These are phyloP conservation scores for Scomber colias DNA, from an alignment of 2,113 vertebrate species.

Conservation along the genomic window DNA sequence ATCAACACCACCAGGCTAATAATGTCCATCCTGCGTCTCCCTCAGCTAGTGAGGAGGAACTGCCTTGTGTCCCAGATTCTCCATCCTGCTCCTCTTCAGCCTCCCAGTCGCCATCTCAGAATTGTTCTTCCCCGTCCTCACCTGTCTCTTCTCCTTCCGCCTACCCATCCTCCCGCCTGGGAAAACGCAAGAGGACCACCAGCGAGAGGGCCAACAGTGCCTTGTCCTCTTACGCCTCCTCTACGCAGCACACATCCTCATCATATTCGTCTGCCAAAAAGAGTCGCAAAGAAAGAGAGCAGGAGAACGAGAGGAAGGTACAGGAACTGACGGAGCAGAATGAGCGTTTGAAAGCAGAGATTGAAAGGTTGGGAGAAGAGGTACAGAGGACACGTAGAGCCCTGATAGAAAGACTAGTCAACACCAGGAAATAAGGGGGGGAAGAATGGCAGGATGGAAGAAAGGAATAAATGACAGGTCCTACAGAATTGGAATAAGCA, in stretches of 20 bases:
- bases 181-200: slow-evolving; percentile 81
- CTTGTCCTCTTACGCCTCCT: slow-evolving; percentile 71
- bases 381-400: slow-evolving; percentile 90
- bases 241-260: slow-evolving; percentile 65
- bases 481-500: slow-evolving; percentile 64
- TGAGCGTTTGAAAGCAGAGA: slow-evolving; percentile 89
- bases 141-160: slow-evolving; percentile 75
- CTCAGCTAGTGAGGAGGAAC: slow-evolving; percentile 84
- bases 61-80: slow-evolving; percentile 82
- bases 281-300: slow-evolving; percentile 89
- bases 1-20: slow-evolving; percentile 73
- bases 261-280: slow-evolving; percentile 85
- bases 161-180: slow-evolving; percentile 73
- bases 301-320: slow-evolving; percentile 89
- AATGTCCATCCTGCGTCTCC: slow-evolving; percentile 76
- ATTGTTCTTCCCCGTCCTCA: slow-evolving; percentile 84
- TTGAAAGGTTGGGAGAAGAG: slow-evolving; percentile 89
- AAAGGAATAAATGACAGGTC: slow-evolving; percentile 50
- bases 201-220: slow-evolving; percentile 70
- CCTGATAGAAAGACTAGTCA: slow-evolving; percentile 93
- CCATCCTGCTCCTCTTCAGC: slow-evolving; percentile 85
- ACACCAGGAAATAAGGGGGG: slow-evolving; percentile 82
- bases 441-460: slow-evolving; percentile 16
- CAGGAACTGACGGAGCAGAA: slow-evolving; percentile 91
- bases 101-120: slow-evolving; percentile 83